A percentile compares a stretch with the other conserved stretches of the same genome.
These are phyloP conservation scores for Tipula vernalis DNA, from an alignment of 2,888 invertebrate genomes.

Conservation along the genomic window DNA sequence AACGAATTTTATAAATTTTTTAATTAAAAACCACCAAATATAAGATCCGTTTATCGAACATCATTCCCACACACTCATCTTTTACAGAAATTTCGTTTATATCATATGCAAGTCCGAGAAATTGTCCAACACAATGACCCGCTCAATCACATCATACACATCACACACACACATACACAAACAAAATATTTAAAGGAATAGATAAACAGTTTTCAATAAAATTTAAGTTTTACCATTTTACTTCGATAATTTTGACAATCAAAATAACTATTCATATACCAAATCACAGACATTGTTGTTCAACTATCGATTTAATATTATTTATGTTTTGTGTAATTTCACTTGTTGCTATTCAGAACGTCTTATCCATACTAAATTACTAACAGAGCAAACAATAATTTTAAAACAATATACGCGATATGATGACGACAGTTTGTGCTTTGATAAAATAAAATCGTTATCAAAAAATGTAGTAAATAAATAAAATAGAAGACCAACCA, in stretches of 20 bases:
- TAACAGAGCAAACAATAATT: neutral
- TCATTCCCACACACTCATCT: neutral
- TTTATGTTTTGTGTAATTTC: neutral
- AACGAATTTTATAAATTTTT: neutral
- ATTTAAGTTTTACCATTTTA: neutral
- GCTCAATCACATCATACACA: neutral
- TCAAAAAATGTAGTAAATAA: neutral
- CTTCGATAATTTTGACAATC: neutral
- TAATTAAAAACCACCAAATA: neutral
- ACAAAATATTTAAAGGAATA: neutral
- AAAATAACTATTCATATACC: neutral
- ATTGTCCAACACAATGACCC: neutral
- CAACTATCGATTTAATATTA: neutral
- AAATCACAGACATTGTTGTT: neutral
- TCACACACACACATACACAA: neutral
- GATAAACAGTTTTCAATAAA: neutral
- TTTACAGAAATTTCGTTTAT: neutral
- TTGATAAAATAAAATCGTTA: neutral
- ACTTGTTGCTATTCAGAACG: neutral
- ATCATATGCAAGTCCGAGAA: neutral
- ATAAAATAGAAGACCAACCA: neutral
- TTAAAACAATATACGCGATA: neutral
- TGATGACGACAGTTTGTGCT: neutral
- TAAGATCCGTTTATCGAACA: neutral
- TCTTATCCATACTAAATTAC: neutral